These are phyloP conservation scores for Plodia interpunctella DNA, from an alignment of 1,140 invertebrate species.

Conservation along the genomic window DNA sequence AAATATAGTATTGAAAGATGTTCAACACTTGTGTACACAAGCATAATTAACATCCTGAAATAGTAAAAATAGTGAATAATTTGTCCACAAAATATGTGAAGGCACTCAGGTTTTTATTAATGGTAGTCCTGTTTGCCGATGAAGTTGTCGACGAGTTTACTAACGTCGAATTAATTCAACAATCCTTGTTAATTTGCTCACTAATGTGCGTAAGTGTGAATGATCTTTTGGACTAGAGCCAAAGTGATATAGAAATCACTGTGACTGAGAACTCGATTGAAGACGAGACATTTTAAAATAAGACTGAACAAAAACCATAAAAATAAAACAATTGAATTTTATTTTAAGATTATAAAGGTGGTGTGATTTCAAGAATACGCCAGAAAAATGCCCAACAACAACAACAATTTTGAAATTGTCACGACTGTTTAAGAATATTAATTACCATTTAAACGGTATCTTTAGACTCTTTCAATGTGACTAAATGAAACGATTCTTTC, in stretches of 20 bases:
- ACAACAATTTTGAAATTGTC: background rate
- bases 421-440: background rate
- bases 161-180: background rate
- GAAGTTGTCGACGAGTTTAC: background rate
- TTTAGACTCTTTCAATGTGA: background rate
- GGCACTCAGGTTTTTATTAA: too few relatives aligned
- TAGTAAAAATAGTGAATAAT: too few relatives aligned
- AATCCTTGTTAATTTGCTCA: background rate
- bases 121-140: background rate
- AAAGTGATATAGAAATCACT: background rate
- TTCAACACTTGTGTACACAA: too few relatives aligned
- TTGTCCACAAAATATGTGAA: too few relatives aligned
- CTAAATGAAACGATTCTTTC: constrained; percentile 20
- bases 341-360: too few relatives aligned
- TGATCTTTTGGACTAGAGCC: background rate
- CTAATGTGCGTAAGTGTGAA: background rate
- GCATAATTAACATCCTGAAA: too few relatives aligned
- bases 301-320: too few relatives aligned
- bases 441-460: constrained; percentile 4
- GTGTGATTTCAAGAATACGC: background rate
- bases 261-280: background rate
- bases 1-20: too few relatives aligned
- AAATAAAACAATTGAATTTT: too few relatives aligned
- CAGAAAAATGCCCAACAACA: background rate
- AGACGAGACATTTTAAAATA: too few relatives aligned